Evolutionary conservation across 2,888 invertebrate genomes (phyloP), one percentile per base, ranked within the genome.

Genomic region (Villa cingulata): DNA sequence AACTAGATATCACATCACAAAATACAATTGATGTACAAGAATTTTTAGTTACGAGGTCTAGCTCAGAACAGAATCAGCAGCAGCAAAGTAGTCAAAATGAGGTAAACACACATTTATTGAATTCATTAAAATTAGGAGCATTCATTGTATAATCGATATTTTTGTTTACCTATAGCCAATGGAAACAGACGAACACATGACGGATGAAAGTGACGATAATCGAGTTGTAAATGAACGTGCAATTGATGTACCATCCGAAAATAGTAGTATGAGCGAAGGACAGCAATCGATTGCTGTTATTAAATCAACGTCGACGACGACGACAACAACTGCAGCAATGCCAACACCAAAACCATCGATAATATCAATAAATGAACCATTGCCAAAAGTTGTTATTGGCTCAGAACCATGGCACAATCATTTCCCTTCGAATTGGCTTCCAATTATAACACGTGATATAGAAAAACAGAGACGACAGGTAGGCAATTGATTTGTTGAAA

Each of bases 361-460:
- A 46, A 36, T 15, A 32, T 18, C 43, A 43, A 12, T 43, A 45
- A 23, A 54, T 18, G 71, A 71, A 56, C 65, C 71, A 4, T 57
- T 76, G 47, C 74, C 75, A 15, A 65, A 70, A 49, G 73, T 78
- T 41, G 69, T 72, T 34, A 62, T 74, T 43, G 77, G 76, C 32
- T 70, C 77, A 2, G 75, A 77, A 57, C 58, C 71, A 2, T 81
- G 81, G 81, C 79, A 80, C 58, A 64, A 67, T 60, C 73, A 75
- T 64, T 74, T 80, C 59, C 78, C 80, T 47, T 56, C 78, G 76
- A 83, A 83, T 52, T 94, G 92, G 94, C 81, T 90, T 51, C 89
- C 91, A 10, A 83, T 91, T 53, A 86, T 95, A 53, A 77, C 83
- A 10, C 76, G 82, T 50, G 94, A 95, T 66, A 74, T 81, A 43